These are phyloP conservation scores for Hipposideros armiger DNA, from an alignment of 2,113 vertebrate species.

Conservation along the genomic window DNA sequence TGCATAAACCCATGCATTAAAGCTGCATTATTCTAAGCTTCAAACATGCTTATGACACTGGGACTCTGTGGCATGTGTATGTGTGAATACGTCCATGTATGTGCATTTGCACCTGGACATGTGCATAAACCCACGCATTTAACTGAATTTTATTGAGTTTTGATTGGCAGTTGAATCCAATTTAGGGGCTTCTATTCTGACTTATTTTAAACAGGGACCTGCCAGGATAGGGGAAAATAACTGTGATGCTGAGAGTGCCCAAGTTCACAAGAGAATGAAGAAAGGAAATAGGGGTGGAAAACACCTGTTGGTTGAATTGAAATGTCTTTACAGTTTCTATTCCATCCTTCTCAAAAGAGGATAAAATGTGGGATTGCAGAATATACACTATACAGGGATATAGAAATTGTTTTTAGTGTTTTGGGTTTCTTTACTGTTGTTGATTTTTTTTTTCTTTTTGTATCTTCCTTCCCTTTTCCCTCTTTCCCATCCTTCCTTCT, in stretches of 20 bases:
- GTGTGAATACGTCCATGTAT: rapidly evolving
- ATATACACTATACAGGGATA: neutral
- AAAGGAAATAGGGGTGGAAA: neutral
- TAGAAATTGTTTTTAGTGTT: neutral
- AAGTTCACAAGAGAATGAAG: neutral
- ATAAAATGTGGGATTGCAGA: neutral
- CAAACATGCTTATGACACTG: neutral
- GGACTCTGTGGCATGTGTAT: neutral
- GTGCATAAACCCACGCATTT: neutral
- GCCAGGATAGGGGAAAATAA: neutral
- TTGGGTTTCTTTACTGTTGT: neutral
- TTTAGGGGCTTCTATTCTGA: neutral
- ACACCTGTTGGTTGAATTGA: neutral
- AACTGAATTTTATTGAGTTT: neutral
- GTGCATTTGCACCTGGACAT: neutral
- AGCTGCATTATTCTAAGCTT: conserved; percentile 45
- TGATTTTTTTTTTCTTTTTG: neutral
- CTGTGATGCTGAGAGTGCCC: neutral
- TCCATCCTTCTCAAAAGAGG: neutral
- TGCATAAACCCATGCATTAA: neutral
- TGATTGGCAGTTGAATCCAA: neutral
- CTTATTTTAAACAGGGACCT: neutral
- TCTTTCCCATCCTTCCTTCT: neutral
- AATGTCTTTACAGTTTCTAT: conserved; percentile 13
- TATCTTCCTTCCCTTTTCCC: neutral